Percentiles rank a stretch among this genome's conserved stretches.
Conservation (phyloP, 2,888 invertebrate genomes). For the Phyllotreta striolata region DNA sequence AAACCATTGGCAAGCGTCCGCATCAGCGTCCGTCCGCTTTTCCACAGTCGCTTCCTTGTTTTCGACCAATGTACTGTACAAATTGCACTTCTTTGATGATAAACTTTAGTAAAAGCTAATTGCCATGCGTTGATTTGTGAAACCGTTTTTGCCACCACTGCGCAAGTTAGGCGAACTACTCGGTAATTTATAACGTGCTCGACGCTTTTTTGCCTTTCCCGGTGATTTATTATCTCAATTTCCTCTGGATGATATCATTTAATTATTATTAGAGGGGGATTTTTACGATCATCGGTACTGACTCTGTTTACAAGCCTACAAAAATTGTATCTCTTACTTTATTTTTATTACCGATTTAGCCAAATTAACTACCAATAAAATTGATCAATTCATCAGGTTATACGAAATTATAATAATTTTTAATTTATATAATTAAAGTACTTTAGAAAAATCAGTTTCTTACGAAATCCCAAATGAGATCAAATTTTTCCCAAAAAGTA, state of each 20-base stretch:
- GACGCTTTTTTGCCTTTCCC: conserved; percentile 40
- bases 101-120: conserved; percentile 58
- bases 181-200: conserved; percentile 44
- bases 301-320: too few relatives aligned
- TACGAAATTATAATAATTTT: too few relatives aligned
- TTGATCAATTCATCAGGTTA: too few relatives aligned
- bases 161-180: conserved; percentile 44
- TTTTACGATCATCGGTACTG: too few relatives aligned
- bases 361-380: too few relatives aligned
- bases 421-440: too few relatives aligned
- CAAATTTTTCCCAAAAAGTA: too few relatives aligned
- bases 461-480: too few relatives aligned
- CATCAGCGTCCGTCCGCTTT: conserved; percentile 50
- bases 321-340: too few relatives aligned
- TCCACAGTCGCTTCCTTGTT: conserved; percentile 53
- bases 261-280: conserved; percentile 8
- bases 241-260: conserved; percentile 33
- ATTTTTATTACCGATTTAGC: too few relatives aligned
- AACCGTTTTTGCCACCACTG: conserved; percentile 53
- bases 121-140: conserved; percentile 59
- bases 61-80: conserved; percentile 59
- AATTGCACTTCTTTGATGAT: conserved; percentile 62
- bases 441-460: too few relatives aligned
- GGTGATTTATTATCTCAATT: conserved; percentile 36
- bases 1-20: conserved; percentile 52